These are phyloP conservation scores for Drosophila teissieri DNA, from an alignment of 1,140 invertebrate genomes.

Conservation along the genomic window DNA sequence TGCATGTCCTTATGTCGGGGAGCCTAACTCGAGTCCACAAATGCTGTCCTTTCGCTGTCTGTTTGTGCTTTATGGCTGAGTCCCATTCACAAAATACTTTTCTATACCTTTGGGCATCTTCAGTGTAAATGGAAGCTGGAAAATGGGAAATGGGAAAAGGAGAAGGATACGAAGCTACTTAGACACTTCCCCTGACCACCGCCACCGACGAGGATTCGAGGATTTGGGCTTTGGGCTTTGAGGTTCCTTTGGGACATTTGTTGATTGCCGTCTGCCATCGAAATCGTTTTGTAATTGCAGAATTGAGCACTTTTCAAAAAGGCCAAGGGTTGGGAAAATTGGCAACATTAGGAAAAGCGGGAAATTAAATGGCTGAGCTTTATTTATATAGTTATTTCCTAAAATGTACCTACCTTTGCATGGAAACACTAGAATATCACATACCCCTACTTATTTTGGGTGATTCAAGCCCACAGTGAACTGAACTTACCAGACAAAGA, in stretches of 20 bases:
- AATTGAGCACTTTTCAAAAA: slow-evolving; percentile 32
- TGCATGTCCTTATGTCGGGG: background rate
- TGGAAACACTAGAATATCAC: no score
- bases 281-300: slow-evolving; percentile 52
- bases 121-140: slow-evolving; percentile 28
- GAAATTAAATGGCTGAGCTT: background rate
- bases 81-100: slow-evolving; percentile 36
- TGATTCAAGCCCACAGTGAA: no score
- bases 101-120: slow-evolving; percentile 42
- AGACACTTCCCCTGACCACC: slow-evolving; percentile 11
- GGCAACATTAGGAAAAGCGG: background rate
- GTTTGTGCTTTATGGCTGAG: slow-evolving; percentile 21
- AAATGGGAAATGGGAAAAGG: background rate
- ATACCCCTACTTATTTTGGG: no score
- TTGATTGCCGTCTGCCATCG: slow-evolving; percentile 45
- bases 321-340: background rate
- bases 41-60: slow-evolving; percentile 20
- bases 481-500: background rate
- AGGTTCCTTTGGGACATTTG: slow-evolving; percentile 34
- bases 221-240: background rate
- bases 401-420: no score
- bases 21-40: slow-evolving; percentile 18
- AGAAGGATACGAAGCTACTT: slow-evolving; percentile 19
- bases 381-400: no score
- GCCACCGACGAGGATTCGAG: background rate